phyloP scores from a whole-genome alignment of 2,113 vertebrate species.

The Macheiramphus alcinus region DNA sequence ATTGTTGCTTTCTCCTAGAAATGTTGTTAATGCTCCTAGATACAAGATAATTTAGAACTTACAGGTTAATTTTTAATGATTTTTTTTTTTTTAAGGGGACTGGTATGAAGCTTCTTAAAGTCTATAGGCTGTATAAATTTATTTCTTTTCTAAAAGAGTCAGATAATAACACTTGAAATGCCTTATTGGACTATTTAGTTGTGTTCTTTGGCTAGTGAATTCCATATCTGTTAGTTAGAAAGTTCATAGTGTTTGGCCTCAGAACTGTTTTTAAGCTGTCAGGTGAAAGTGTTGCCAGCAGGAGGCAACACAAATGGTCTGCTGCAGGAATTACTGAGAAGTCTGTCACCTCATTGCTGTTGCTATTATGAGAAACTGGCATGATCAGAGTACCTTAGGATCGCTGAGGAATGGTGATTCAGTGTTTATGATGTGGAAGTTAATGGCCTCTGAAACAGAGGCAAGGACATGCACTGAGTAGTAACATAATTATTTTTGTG shows the following conservation, averaged over 20 bases:
- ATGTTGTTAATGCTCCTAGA: background rate
- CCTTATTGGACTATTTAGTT: background rate
- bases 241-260: background rate
- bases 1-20: background rate
- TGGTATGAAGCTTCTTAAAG: background rate
- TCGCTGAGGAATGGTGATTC: background rate
- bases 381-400: background rate
- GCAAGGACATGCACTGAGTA: background rate
- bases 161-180: background rate
- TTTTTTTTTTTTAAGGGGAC: background rate
- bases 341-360: background rate
- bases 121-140: background rate
- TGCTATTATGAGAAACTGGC: background rate
- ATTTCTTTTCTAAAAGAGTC: background rate
- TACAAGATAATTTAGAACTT: background rate
- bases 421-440: background rate
- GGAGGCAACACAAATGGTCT: background rate
- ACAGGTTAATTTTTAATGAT: too few relatives aligned
- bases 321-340: background rate
- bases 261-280: background rate
- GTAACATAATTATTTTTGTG: background rate
- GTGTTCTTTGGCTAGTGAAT: background rate
- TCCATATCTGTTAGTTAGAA: background rate
- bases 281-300: background rate
- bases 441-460: background rate